A percentile compares a stretch with the other conserved stretches of the same genome.
These are phyloP conservation scores for Orthonyx spaldingii DNA, from an alignment of 2,113 vertebrate species.

Conservation along the genomic window DNA sequence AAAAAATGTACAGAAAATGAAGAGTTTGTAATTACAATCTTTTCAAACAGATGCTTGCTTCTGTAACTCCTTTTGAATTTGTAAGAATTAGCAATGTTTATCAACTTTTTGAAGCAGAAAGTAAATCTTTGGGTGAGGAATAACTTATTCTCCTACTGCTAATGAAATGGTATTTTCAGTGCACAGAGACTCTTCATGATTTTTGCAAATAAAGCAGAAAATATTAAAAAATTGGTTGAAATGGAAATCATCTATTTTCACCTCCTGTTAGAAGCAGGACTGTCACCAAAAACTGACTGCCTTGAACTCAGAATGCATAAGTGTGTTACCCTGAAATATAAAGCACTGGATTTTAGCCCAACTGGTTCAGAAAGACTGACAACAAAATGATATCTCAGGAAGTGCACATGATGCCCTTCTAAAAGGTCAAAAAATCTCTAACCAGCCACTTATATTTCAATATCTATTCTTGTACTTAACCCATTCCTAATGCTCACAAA, in stretches of 20 bases:
- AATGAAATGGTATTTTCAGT: neutral
- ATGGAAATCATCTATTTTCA: neutral
- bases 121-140: neutral
- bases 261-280: neutral
- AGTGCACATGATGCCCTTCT: neutral
- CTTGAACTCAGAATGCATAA: neutral
- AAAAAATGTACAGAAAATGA: neutral
- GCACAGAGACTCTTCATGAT: neutral
- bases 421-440: neutral
- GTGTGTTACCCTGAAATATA: neutral
- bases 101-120: neutral
- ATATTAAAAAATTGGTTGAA: neutral
- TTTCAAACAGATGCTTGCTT: neutral
- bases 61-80: neutral
- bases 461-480: neutral
- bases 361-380: neutral
- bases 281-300: neutral
- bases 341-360: neutral
- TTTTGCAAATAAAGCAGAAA: neutral
- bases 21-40: neutral
- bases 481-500: neutral
- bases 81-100: neutral
- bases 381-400: neutral
- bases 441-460: neutral
- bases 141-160: neutral